These are phyloP conservation scores for Megalurothrips usitatus DNA, from an alignment of 2,888 invertebrate genomes.

Conservation along the genomic window DNA sequence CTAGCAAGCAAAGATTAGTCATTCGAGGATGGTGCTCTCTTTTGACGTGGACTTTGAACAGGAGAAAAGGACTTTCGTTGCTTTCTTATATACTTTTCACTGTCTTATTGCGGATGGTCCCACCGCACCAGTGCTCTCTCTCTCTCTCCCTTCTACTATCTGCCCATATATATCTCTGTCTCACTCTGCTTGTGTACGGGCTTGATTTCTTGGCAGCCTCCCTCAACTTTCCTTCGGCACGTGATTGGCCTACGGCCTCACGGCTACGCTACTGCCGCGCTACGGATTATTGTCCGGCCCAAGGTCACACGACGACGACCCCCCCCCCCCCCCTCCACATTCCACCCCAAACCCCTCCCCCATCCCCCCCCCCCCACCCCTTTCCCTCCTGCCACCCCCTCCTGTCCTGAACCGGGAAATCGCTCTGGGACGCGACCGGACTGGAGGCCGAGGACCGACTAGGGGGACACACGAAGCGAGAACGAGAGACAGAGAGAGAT, in stretches of 20 bases:
- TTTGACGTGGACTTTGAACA: no score
- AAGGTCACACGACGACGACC: not conserved
- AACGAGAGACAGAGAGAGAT: no score
- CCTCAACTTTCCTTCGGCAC: not conserved
- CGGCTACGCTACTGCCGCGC: not conserved
- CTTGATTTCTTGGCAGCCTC: no score
- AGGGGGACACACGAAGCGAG: not conserved
- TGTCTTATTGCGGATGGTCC: no score
- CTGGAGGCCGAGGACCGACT: not conserved
- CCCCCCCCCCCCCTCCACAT: not conserved
- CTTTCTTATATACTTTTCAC: no score
- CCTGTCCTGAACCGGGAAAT: not conserved
- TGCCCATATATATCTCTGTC: no score
- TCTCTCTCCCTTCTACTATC: no score
- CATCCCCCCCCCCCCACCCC: not conserved
- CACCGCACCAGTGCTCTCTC: no score
- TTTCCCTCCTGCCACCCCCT: not conserved
- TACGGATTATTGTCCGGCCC: not conserved
- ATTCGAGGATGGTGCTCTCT: no score
- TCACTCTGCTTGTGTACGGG: no score
- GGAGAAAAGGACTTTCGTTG: no score
- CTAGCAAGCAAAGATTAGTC: no score
- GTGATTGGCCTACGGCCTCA: not conserved
- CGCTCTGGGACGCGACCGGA: constrained; percentile 13
- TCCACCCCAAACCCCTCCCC: not conserved